A percentile compares a stretch with the other conserved stretches of the same genome.
phyloP scores from a whole-genome alignment of 2,888 invertebrate species.

The Dynastes hyllus region DNA sequence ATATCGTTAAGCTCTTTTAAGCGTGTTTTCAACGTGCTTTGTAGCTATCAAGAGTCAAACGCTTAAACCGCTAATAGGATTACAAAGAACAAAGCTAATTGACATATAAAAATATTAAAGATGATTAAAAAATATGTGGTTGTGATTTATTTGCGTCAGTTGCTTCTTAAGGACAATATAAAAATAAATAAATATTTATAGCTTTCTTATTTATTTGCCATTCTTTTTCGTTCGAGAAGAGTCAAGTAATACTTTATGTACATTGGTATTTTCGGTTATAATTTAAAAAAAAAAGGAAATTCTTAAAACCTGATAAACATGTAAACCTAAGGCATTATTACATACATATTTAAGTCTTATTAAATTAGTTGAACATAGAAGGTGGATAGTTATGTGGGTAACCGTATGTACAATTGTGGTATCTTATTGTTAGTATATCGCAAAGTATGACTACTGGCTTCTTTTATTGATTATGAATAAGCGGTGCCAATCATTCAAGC shows the following conservation, averaged over 20 bases:
- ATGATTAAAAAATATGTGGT: no score
- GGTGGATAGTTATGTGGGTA: slow-evolving; percentile 24
- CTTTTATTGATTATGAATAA: no score
- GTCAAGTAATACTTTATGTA: slow-evolving; percentile 34
- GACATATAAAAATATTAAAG: no score
- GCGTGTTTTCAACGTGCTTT: no score
- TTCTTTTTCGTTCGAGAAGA: background rate
- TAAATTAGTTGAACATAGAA: slow-evolving; percentile 46
- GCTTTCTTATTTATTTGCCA: no score
- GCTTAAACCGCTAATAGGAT: background rate
- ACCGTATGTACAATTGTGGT: slow-evolving; percentile 32
- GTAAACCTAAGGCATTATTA: slow-evolving; percentile 40
- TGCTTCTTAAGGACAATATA: no score
- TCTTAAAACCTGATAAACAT: slow-evolving; percentile 27
- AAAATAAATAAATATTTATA: no score
- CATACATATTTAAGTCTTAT: slow-evolving; percentile 25
- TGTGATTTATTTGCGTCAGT: no score
- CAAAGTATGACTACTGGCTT: background rate
- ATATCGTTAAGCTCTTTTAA: background rate
- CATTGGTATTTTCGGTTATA: slow-evolving; percentile 30
- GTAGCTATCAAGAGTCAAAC: background rate
- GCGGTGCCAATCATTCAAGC: no score
- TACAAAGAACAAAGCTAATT: background rate
- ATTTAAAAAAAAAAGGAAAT: slow-evolving; percentile 24
- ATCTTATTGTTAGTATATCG: background rate